Evolutionary conservation across 2,888 invertebrate genomes (phyloP), one percentile per base, ranked within the genome.

Genomic region (Rhogogaster chlorosoma): DNA sequence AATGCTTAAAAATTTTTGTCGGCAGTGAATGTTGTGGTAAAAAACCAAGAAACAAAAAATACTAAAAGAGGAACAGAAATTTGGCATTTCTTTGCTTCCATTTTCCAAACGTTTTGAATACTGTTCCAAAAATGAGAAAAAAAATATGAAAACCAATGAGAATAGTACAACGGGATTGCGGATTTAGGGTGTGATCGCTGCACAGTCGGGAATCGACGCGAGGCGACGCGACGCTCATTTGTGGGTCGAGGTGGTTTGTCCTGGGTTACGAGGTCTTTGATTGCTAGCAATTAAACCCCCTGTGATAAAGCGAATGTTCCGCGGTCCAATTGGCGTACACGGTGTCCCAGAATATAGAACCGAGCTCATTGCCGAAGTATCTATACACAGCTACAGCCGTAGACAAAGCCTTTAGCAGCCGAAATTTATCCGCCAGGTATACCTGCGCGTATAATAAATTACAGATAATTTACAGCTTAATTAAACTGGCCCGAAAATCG

Each of bases 261-360:
- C 49, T 49, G 53, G 45, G 77, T 49, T 77, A 77, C 77, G 77
- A 77, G 77, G 77, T 53, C 77, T 77, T 77, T 77, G 77, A 77
- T 77, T 77, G 77, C 77, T 53, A 53, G 77, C 77, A 77, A 77
- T 77, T 77, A 77, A 77, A 53, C 45, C 53, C 45, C 49, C 77
- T 22, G 53, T 77, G 77, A 77, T 77, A 77, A 77, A 77, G 77
- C 53, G 77, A 77, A 77, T 77, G 77, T 77, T 53, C 53, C 77
- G 77, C 77, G 77, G 77, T 77, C 77, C 77, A 77, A 77, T 77
- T 53, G 77, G 22, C 77, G 77, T 53, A 77, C 53, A 32, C 29
- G 29, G 53, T 32, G 77, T 77, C 53, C 77, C 18, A n/a, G 53
- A 77, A 77, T n/a, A 75, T 36, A n/a, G 70, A 36, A 70, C 36